Base-by-base conservation (phyloP, 2,113 vertebrate species). In the Colossoma macropomum region DNA sequence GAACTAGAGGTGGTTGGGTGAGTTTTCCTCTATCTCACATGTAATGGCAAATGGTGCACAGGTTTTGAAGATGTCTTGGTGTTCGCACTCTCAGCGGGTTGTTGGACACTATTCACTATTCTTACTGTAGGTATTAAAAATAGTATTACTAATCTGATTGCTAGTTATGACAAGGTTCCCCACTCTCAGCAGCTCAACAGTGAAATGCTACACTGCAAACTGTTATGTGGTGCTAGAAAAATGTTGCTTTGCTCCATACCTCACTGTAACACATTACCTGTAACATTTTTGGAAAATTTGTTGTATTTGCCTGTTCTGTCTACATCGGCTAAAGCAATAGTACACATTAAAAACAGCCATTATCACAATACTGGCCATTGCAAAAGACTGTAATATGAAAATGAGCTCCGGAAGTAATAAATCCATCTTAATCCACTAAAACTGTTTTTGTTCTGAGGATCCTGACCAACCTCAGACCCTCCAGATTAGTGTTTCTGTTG, bases 1-100 rank as follows among this genome's bases (percentile, higher is more conserved):
- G 25, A 70, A 66, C 27, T 41, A 28, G 52, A 71, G 68, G 78
- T 80, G 66, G 16, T 9, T 68, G 41, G 30, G 21, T 38, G 52
- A 71, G 52, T 60, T 59, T 38, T 1, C 13, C 32, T 19, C 66
- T 16, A 34, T 11, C 28, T 56, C 0, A 0, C 21, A 23, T 23
- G 7, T 56, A 7, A 50, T 9, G 48, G 48, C 17, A 21, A 21
- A 23, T 56, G 21, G 21, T 15, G 13, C 21, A 1, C 7, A 54
- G 17, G 21, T 56, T 56, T 56, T 56, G 0, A 3, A 0, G n/a
- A 1, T 38, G 48, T 25, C 15, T 70, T 38, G 13, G 7, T 59
- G 13, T 38, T 56, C 10, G 41, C 9, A 11, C 41, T 27, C 32
- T 21, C 15, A 25, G 30, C 65, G 54, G 41, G 30, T 52, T 25